Conservation (phyloP, 1,140 invertebrate genomes). For the Centruroides vittatus region DNA sequence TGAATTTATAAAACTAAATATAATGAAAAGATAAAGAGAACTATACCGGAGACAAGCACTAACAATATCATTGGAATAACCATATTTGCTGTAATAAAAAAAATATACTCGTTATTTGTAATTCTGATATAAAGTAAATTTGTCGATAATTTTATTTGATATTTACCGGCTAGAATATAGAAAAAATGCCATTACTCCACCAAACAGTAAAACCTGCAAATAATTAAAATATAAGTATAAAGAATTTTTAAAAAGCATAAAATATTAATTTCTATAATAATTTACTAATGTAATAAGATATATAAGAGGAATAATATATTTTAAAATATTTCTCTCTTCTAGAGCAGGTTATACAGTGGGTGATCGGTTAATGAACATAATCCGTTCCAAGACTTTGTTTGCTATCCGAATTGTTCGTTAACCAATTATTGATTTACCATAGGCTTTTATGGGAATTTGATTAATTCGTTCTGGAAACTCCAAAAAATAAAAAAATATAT, state of each 20-base stretch:
- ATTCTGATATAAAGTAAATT: not conserved
- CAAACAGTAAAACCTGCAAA: conserved; percentile 11
- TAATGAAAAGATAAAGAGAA: not conserved
- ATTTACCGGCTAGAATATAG: conserved; percentile 8
- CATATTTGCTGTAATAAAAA: conserved; percentile 3
- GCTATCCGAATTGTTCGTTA: no score
- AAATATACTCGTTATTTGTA: not conserved
- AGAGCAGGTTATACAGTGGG: no score
- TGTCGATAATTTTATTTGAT: not conserved
- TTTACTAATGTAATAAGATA: no score
- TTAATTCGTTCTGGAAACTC: no score
- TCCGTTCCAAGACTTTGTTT: no score
- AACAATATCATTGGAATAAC: conserved; percentile 14
- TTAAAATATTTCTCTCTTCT: no score
- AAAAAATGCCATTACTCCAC: conserved; percentile 6
- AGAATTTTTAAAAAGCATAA: not conserved
- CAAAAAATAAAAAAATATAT: no score
- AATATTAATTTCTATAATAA: no score
- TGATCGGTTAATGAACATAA: no score
- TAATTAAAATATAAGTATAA: not conserved
- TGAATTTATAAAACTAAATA: not conserved
- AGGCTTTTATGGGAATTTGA: no score
- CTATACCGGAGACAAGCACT: conserved; percentile 6
- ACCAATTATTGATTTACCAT: no score
- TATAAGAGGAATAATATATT: no score